These are phyloP conservation scores for Hylyphantes graminicola DNA, from an alignment of 1,140 invertebrate genomes.

Conservation along the genomic window DNA sequence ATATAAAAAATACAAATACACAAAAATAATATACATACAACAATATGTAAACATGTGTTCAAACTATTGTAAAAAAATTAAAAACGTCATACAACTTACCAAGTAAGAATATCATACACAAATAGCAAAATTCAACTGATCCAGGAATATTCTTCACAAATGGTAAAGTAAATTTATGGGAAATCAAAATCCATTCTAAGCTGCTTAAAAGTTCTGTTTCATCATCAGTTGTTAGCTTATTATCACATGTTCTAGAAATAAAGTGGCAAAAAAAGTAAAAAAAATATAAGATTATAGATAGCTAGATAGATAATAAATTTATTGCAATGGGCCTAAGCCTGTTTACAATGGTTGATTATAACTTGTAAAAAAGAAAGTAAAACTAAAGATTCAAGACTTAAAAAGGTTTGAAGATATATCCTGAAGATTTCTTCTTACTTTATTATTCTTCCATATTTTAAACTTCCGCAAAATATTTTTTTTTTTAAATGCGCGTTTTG, in stretches of 20 bases:
- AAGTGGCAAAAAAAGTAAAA: not conserved
- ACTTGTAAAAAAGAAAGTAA: not conserved
- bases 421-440: no score
- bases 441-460: not conserved
- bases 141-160: conserved; percentile 9
- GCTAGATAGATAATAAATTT: no score
- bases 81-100: conserved; percentile 22
- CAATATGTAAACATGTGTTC: not conserved
- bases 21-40: no score
- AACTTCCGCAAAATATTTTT: no score
- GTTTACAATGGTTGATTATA: no score
- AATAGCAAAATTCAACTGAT: conserved; percentile 36
- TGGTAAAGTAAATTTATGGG: not conserved
- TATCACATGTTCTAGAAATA: conserved; percentile 8
- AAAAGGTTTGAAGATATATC: not conserved
- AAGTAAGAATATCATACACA: conserved; percentile 42
- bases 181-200: conserved; percentile 34
- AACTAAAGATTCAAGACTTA: not conserved
- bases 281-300: not conserved
- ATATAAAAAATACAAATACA: no score
- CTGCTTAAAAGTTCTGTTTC: not conserved
- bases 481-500: no score
- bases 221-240: not conserved
- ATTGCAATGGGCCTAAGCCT: no score
- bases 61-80: conserved; percentile 1